Evolutionary conservation across 2,113 vertebrate genomes (phyloP), one percentile per base, ranked within the genome.

Genomic region (Felis catus): DNA sequence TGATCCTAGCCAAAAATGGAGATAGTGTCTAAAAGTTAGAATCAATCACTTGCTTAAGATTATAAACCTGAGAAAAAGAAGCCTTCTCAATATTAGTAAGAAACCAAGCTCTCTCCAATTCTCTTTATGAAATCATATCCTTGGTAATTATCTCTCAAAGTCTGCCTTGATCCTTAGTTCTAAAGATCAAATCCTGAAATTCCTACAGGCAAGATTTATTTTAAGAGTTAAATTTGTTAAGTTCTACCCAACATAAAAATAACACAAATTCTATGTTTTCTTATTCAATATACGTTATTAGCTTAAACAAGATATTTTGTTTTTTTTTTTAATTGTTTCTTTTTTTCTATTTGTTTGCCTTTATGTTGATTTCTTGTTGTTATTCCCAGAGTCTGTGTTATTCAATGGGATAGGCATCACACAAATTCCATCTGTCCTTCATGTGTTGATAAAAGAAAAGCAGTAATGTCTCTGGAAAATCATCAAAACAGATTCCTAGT

Each of bases 51-150:
- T 84, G 63, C 36, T 82, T 51, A 53, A 3, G 23, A 11, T 58
- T 88, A 71, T 58, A 96, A 95, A 45, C 16, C 7, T 85, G 23
- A 92, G 29, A 74, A 88, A 92, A 96, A 65, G 10, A 80, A 78
- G 4, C 0, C 29, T 58, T 79, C 14, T 8, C 39, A 83, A 5
- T 71, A 65, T 70, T 80, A 92, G 61, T 66, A 4, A 3, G 1
- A 97, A 92, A 81, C 16, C n/a, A 93, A 80, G 8, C 3, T 86
- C 78, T 25, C 19, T 70, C 12, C 8, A 4, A 27, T 89, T 74
- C 2, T 97, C 76, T 81, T 66, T 86, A 91, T 74, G 12, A 97
- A 87, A 96, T 91, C 23, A 23, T 79, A 76, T 27, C 18, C 48
- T 58, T 91, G 33, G 7, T 70, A 76, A 82, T 33, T 91, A 39